These are phyloP conservation scores for Vollenhovia emeryi DNA, from an alignment of 1,140 invertebrate species.

Conservation along the genomic window DNA sequence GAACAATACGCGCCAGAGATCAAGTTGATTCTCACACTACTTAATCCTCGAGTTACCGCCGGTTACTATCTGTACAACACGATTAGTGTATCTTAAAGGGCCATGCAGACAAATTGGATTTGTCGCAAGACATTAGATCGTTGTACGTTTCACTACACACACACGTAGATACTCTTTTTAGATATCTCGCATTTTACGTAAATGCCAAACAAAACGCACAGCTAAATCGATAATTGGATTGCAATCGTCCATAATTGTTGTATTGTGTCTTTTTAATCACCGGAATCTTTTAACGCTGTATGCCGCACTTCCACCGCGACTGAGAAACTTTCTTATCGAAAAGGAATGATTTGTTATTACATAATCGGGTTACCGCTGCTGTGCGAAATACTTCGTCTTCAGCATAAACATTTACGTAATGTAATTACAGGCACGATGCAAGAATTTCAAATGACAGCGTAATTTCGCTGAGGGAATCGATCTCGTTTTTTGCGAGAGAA, in stretches of 20 bases:
- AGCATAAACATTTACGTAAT: slow-evolving; percentile 41
- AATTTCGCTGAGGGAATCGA: neutral
- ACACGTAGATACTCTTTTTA: neutral
- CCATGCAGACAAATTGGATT: neutral
- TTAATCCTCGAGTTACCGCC: neutral
- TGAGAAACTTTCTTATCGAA: neutral
- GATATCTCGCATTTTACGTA: neutral
- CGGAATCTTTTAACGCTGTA: neutral
- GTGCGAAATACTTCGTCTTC: slow-evolving; percentile 40
- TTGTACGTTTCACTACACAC: neutral
- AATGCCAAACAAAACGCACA: neutral
- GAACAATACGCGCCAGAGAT: neutral
- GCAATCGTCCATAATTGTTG: neutral
- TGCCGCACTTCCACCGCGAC: neutral
- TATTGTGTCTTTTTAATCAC: neutral
- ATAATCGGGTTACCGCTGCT: slow-evolving; percentile 23
- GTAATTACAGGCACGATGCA: slow-evolving; percentile 35
- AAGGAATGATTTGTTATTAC: neutral
- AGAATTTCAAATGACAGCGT: slow-evolving; percentile 4
- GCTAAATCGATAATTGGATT: neutral
- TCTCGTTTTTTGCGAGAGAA: slow-evolving; percentile 15
- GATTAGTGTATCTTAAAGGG: neutral
- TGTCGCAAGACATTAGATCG: neutral
- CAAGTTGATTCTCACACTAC: slow-evolving; percentile 6
- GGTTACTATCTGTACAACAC: neutral